Evolutionary conservation across 1,140 invertebrate genomes (phyloP), one percentile per base, ranked within the genome.

Genomic region (Hylaeus anthracinus): DNA sequence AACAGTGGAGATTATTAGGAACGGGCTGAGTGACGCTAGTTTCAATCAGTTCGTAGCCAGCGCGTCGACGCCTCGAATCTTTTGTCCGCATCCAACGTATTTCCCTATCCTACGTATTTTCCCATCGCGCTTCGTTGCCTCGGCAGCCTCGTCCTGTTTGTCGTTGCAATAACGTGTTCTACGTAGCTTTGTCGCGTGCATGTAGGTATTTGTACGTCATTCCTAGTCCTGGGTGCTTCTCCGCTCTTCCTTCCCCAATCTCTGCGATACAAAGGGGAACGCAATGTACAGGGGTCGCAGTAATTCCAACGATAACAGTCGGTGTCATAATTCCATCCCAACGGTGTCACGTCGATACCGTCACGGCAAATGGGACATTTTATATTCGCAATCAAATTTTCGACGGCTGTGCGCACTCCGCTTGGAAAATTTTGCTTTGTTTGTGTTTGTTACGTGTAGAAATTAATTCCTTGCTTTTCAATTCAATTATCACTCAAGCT

Each of bases 171-270:
- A 63, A 72, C 61, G 15, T 51, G 51, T 70, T 70, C 74, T 51
- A 70, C 37, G 71, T 43, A 41, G 65, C 74, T 72, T 65, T 65
- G 71, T 64, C 67, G 53, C 6, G 41, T 39, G 12, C 14, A 26
- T 26, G n/a, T 63, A 41, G 70, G 43, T 79, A 65, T 79, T 79
- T 73, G 61, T 64, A 58, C 61, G 53, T 56, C 70, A 64, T 73
- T 73, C 61, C 51, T 55, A 56, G 41, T n/a, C 15, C 61, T 9
- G 58, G 63, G 55, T 67, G 58, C 58, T 64, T 37, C 15, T 3
- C n/a, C 48, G 58, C 15, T 51, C 51, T 61, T 43, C 51, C 45
- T 5, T 48, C 48, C 58, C n/a, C 9, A 60, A 48, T 76, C 51
- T 56, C 64, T 9, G 8, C 48, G 4, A 26, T 43, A 56, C 64